Conservation (phyloP, 2,888 invertebrate species). For the Patella depressa region DNA sequence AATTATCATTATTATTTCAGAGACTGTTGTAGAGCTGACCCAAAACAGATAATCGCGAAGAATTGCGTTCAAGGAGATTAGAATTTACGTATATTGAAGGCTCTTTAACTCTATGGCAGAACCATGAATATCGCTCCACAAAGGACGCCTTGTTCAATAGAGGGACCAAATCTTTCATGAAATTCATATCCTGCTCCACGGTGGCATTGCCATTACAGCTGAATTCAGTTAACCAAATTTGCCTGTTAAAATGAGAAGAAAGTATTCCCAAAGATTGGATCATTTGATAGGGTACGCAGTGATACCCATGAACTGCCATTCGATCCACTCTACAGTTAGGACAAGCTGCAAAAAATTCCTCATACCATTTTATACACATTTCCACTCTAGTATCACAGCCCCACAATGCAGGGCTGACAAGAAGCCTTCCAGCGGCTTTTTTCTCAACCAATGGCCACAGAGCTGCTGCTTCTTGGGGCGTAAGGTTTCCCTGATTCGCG, state of each 20-base stretch:
- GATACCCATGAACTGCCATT: conserved; percentile 18
- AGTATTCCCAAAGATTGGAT: conserved; percentile 17
- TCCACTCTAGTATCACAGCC: neutral
- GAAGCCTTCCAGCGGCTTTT: neutral
- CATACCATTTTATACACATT: conserved; percentile 14
- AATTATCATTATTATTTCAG: too few relatives aligned
- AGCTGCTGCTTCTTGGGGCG: conserved; percentile 38
- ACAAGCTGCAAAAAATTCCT: conserved; percentile 14
- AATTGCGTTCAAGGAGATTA: conserved; percentile 23
- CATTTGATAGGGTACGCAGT: conserved; percentile 9
- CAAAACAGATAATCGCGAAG: neutral
- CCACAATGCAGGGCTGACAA: conserved; percentile 14
- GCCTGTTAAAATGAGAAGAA: conserved; percentile 26
- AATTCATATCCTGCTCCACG: conserved; percentile 18
- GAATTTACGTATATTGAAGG: conserved; percentile 23
- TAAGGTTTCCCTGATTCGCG: conserved; percentile 41
- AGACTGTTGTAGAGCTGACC: too few relatives aligned
- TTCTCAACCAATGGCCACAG: conserved; percentile 44
- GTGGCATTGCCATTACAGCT: conserved; percentile 21
- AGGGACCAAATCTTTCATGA: conserved; percentile 29
- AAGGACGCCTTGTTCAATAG: conserved; percentile 29
- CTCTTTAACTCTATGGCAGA: conserved; percentile 24
- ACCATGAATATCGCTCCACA: conserved; percentile 35
- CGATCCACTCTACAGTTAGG: conserved; percentile 9
- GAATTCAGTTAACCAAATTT: conserved; percentile 36